Conservation (phyloP, 2,888 invertebrate genomes). For the Plagodis pulveraria region DNA sequence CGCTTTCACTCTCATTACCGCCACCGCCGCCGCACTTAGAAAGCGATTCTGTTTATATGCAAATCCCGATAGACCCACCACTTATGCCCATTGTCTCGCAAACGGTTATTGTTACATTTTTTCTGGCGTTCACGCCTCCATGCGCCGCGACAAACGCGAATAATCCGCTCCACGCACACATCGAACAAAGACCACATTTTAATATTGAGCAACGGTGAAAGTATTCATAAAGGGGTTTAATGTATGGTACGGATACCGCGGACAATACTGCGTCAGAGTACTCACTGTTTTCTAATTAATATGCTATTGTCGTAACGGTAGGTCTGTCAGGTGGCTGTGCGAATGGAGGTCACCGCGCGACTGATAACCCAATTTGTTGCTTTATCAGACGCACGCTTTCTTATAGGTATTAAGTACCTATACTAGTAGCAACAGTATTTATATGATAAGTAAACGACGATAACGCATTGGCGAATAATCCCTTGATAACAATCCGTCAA, state of each 20-base stretch:
- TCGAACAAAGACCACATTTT: conserved; percentile 29
- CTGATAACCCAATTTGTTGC: conserved; percentile 34
- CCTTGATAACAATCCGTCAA: conserved; percentile 18
- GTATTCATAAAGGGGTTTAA: conserved; percentile 23
- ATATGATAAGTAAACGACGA: conserved; percentile 31
- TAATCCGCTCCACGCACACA: conserved; percentile 7
- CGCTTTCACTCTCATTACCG: conserved; percentile 71
- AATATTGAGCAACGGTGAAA: conserved; percentile 34
- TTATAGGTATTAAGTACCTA: too few species aligned
- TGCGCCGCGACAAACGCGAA: conserved; percentile 10
- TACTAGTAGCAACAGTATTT: conserved; percentile 11
- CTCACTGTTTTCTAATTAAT: conserved; percentile 13
- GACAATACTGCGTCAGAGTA: conserved; percentile 20
- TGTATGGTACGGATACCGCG: conserved; percentile 10
- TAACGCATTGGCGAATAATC: conserved; percentile 19
- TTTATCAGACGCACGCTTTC: conserved; percentile 33
- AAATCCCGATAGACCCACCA: conserved; percentile 57
- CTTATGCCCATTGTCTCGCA: conserved; percentile 49
- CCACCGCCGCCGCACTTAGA: conserved; percentile 58
- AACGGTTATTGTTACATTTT: conserved; percentile 54
- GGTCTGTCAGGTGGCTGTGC: conserved; percentile 7
- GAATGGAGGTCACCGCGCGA: conserved; percentile 32
- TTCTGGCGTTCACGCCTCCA: conserved; percentile 36
- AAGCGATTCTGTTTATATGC: conserved; percentile 73
- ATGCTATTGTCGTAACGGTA: conserved; percentile 7